Conservation (phyloP, 2,797 vertebrate genomes). For the Myotis findleyi region DNA sequence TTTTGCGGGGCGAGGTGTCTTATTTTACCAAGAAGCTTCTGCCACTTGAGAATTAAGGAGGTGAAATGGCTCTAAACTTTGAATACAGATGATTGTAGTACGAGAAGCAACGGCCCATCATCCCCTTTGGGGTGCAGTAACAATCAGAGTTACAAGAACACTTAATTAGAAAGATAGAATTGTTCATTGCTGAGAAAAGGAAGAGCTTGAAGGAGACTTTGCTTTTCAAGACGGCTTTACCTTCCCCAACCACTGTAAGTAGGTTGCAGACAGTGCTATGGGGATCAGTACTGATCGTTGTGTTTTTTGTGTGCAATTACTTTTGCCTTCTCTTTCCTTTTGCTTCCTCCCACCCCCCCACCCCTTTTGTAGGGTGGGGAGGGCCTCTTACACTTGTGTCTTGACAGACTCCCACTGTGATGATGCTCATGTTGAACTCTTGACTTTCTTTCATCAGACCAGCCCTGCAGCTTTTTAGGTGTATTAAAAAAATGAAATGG, state of each 20-base stretch:
- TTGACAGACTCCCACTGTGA: not conserved
- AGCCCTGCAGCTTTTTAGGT: not conserved
- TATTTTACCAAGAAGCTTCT: not conserved
- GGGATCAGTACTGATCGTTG: not conserved
- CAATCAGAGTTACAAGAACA: not conserved
- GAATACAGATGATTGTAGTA: not conserved
- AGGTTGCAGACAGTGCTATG: not conserved
- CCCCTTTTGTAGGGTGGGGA: not conserved
- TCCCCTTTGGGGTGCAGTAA: not conserved
- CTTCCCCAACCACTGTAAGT: not conserved
- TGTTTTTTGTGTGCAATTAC: not conserved
- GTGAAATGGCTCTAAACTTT: not conserved
- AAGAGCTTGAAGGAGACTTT: constrained; percentile 14
- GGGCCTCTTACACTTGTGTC: not conserved
- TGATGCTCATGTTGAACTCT: constrained; percentile 5
- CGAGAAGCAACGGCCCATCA: not conserved
- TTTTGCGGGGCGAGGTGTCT: fast-evolving
- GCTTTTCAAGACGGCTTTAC: not conserved
- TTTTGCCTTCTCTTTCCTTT: not conserved
- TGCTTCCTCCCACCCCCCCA: too few relatives aligned
- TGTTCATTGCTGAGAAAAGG: constrained; percentile 40
- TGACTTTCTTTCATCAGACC: not conserved
- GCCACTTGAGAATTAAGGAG: not conserved
- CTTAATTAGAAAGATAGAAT: constrained; percentile 17
- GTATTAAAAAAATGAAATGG: not conserved